Base-by-base conservation (phyloP, 92 coral and sea anemone genomes). In the Virgularia gustaviana region DNA sequence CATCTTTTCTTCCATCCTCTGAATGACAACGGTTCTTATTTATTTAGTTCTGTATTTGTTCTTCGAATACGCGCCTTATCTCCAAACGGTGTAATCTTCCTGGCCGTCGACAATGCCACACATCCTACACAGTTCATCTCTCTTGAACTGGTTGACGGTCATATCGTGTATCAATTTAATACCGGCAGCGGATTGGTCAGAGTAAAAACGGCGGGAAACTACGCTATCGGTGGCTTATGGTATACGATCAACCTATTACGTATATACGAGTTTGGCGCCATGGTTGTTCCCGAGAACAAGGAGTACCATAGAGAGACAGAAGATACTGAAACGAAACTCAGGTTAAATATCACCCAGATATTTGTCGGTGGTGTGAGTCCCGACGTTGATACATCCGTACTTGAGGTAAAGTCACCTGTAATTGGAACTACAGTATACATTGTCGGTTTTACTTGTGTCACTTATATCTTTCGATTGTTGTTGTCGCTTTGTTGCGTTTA, bases 21-120 rank as follows among this genome's bases (percentile, higher is more conserved):
- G n/a, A n/a, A n/a, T n/a, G n/a, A n/a, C n/a, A n/a, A n/a, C n/a
- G n/a, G n/a, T n/a, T n/a, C n/a, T n/a, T n/a, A 15, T 18, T 41
- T 73, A 49, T 33, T 18, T 32, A 87, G 92, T 79, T 81, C 76
- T 42, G 88, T 87, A 27, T 71, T 87, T 25, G 41, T 78, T 18
- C 38, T 92, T 20, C 61, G 66, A 63, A 89, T 92, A 81, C 96
- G 98, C 37, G 87, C 98, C 57, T 58, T 92, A 23, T 90, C 98
- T 7, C 88, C 90, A 18, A 85, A 92, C 65, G 98, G 98, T 0
- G 68, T 92, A 5, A 62, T 92, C 35, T 91, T 30, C 88, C 91
- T 3, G 86, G 88, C 63, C 81, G 90, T 73, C 87, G 90, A 36
- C 57, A 72, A 56, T 85, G 79, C 10, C 62, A 84, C 70, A 88